Conservation (phyloP, 2,113 vertebrate genomes). For the Himantopus leucocephalus region DNA sequence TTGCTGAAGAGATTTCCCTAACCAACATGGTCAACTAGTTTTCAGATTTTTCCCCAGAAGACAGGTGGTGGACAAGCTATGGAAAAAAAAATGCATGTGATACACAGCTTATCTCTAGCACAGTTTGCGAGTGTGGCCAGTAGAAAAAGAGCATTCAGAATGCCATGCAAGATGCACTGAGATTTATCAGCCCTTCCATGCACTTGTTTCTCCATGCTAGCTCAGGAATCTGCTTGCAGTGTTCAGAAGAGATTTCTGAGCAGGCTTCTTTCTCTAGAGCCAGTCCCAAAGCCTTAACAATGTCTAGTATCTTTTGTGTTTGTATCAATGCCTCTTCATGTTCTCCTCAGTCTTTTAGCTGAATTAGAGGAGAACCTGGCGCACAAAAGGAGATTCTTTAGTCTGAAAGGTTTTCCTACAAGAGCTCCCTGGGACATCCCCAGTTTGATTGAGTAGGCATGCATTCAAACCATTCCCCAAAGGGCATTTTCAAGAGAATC, state of each 20-base stretch:
- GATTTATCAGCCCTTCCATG: not conserved
- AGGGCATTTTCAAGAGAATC: not conserved
- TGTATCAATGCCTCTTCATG: no score
- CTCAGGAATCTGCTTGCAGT: not conserved
- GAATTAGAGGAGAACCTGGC: not conserved
- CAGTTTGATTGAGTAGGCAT: not conserved
- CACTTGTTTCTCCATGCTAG: not conserved
- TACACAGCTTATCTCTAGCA: not conserved
- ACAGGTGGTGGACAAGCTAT: not conserved
- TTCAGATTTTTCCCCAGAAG: not conserved
- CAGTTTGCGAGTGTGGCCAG: not conserved
- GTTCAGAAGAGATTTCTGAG: not conserved
- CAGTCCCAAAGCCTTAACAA: not conserved
- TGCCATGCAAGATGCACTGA: not conserved
- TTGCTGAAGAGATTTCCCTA: not conserved
- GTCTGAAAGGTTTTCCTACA: not conserved
- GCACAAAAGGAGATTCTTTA: not conserved
- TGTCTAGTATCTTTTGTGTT: not conserved
- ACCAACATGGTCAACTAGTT: not conserved
- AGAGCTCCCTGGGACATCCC: not conserved
- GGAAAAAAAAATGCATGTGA: not conserved
- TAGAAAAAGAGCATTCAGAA: not conserved
- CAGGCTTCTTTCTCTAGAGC: not conserved
- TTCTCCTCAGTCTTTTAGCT: not conserved
- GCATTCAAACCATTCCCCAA: not conserved